These are phyloP conservation scores for Amphiprion ocellaris DNA, from an alignment of 2,113 vertebrate species.

Conservation along the genomic window DNA sequence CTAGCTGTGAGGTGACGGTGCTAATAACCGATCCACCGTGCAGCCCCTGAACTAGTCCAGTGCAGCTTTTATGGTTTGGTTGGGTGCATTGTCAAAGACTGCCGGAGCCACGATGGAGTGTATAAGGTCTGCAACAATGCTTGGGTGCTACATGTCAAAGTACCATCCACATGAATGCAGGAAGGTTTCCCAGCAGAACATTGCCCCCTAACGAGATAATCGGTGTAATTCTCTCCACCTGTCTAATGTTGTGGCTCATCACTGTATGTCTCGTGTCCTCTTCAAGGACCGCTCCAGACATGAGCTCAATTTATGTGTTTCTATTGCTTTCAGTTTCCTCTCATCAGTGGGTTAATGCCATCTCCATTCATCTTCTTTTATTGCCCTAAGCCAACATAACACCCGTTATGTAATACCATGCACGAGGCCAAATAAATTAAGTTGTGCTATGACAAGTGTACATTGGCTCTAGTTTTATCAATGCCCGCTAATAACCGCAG, in stretches of 20 bases:
- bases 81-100: too few relatives aligned
- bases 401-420: conserved; percentile 15
- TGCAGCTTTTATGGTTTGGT: too few relatives aligned
- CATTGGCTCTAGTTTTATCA: conserved; percentile 35
- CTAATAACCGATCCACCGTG: too few relatives aligned
- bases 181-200: too few relatives aligned
- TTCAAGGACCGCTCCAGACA: conserved; percentile 2
- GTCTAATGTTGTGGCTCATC: background rate
- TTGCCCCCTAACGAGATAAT: too few relatives aligned
- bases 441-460: conserved; percentile 4
- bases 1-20: too few relatives aligned
- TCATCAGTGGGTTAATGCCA: background rate
- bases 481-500: conserved; percentile 21
- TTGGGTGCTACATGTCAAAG: too few relatives aligned
- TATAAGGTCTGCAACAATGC: too few relatives aligned
- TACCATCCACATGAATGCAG: too few relatives aligned
- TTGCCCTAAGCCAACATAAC: conserved; percentile 9
- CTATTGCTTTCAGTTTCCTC: conserved; percentile 18
- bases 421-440: conserved; percentile 18
- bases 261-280: background rate
- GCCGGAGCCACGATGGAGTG: too few relatives aligned
- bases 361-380: conserved; percentile 17
- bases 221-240: too few relatives aligned
- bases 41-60: too few relatives aligned
- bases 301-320: conserved; percentile 1